Conservation (phyloP, 1,140 invertebrate genomes). For the Scylla paramamosain region DNA sequence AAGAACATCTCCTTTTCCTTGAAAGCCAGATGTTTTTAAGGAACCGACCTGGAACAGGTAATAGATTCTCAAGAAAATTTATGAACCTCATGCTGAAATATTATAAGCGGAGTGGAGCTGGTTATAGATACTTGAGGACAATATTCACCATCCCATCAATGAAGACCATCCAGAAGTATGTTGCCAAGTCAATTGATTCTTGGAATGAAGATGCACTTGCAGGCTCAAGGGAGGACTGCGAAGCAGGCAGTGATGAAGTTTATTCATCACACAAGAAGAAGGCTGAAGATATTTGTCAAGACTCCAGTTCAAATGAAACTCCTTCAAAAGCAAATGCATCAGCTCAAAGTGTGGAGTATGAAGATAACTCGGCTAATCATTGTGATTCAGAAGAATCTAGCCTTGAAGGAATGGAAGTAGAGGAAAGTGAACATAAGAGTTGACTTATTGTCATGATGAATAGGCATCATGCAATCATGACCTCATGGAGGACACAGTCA, state of each 20-base stretch:
- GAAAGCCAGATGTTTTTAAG: conserved; percentile 70
- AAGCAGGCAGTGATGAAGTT: not conserved
- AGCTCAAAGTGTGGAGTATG: not conserved
- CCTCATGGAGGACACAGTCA: not conserved
- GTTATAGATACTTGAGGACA: conserved; percentile 60
- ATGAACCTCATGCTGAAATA: conserved; percentile 61
- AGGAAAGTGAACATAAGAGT: not conserved
- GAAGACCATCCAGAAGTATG: conserved; percentile 46
- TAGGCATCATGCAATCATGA: not conserved
- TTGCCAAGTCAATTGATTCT: conserved; percentile 26
- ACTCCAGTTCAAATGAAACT: not conserved
- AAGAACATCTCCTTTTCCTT: conserved; percentile 63
- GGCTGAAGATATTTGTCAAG: not conserved
- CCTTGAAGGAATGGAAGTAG: conserved; percentile 21
- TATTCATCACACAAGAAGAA: not conserved
- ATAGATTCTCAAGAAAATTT: conserved; percentile 66
- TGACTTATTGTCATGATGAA: not conserved
- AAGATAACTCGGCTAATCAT: not conserved
- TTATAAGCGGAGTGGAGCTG: conserved; percentile 59
- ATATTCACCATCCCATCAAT: conserved; percentile 64
- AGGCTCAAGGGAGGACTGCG: not conserved
- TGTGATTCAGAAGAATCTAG: conserved; percentile 24
- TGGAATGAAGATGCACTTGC: not conserved
- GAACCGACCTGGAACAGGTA: conserved; percentile 59
- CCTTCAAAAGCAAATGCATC: conserved; percentile 15